These are phyloP conservation scores for Leptinotarsa juncta DNA, from an alignment of 2,888 invertebrate genomes.

Conservation along the genomic window DNA sequence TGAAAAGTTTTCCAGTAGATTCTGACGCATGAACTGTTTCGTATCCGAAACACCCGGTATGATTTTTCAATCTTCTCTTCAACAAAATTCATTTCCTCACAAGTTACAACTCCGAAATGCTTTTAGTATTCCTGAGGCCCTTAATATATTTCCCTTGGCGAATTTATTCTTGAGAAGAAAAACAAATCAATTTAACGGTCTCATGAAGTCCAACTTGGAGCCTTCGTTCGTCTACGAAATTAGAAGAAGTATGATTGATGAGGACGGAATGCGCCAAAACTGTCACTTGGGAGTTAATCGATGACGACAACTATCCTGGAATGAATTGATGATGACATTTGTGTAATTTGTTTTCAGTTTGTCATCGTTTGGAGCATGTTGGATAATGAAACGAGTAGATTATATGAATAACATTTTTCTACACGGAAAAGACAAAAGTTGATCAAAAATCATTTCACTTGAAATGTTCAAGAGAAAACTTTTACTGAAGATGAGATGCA, in stretches of 20 bases:
- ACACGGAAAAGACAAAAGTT: too few relatives aligned
- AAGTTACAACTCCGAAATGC: constrained; percentile 43
- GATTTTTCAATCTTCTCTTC: too few relatives aligned
- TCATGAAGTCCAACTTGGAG: background rate
- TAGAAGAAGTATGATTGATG: constrained; percentile 8
- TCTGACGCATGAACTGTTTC: too few relatives aligned
- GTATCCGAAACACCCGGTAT: too few relatives aligned
- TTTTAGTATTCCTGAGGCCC: background rate
- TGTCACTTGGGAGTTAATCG: constrained; percentile 2
- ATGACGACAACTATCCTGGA: constrained; percentile 10
- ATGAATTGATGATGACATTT: background rate
- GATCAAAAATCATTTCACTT: too few relatives aligned
- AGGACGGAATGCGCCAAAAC: background rate
- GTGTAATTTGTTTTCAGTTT: background rate
- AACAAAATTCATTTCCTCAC: constrained; percentile 35
- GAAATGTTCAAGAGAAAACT: too few relatives aligned
- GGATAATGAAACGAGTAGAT: too few relatives aligned
- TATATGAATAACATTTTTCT: too few relatives aligned
- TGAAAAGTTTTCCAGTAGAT: too few relatives aligned
- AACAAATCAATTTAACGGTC: background rate
- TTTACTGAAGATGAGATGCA: too few relatives aligned
- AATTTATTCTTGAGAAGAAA: background rate
- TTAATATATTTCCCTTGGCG: background rate
- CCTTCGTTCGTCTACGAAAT: background rate
- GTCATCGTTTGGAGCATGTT: background rate